Percentiles rank a stretch among this genome's conserved stretches.
phyloP scores from a whole-genome alignment of 92 coral and sea anemone genomes.

The Pocillopora meandrina region DNA sequence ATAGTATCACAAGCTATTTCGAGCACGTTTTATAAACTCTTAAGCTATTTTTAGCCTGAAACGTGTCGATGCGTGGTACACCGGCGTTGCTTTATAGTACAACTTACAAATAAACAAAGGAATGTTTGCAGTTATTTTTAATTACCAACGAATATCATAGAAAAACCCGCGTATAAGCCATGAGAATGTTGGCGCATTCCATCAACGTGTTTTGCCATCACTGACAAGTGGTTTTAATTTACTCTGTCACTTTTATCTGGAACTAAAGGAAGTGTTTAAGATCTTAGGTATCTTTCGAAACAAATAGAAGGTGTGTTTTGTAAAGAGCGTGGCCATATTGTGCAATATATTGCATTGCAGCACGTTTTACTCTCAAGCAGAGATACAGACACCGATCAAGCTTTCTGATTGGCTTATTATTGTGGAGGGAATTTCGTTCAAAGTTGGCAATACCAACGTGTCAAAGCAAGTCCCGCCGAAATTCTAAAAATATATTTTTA shows the following conservation, averaged over 20 bases:
- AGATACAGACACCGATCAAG: constrained; percentile 13
- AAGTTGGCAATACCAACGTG: constrained; percentile 3
- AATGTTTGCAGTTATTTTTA: constrained; percentile 36
- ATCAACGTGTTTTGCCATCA: neutral
- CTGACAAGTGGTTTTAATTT: neutral
- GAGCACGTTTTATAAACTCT: neutral
- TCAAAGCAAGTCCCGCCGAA: neutral
- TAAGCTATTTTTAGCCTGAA: neutral
- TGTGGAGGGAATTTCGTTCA: neutral
- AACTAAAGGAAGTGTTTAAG: constrained; percentile 1
- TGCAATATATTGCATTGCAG: neutral
- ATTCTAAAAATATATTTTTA: neutral
- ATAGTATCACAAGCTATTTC: neutral
- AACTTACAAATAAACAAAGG: constrained; percentile 7
- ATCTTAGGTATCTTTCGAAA: neutral
- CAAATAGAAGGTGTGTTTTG: neutral
- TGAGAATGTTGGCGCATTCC: neutral
- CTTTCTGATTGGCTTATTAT: constrained; percentile 4
- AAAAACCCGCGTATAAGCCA: neutral
- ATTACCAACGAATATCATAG: constrained; percentile 11
- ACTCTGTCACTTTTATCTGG: neutral
- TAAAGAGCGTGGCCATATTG: neutral
- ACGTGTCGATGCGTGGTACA: neutral
- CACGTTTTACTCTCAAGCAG: neutral
- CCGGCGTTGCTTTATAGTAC: neutral